A percentile compares a stretch with the other conserved stretches of the same genome.
These are phyloP conservation scores for Echinometra lucunter DNA, from an alignment of 53 echinoderm and acorn worm genomes.

Conservation along the genomic window DNA sequence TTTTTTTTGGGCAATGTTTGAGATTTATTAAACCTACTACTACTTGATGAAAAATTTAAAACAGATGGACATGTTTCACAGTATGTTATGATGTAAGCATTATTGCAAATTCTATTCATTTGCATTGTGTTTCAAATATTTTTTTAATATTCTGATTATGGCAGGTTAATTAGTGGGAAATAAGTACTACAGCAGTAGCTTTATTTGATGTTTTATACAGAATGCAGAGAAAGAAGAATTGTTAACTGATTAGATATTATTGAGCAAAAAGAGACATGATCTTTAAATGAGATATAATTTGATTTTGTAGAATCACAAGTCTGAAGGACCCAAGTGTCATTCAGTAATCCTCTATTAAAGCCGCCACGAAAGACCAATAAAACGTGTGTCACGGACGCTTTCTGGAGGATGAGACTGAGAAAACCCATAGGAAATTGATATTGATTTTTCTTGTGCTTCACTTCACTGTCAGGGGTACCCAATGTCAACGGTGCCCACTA, in stretches of 20 bases:
- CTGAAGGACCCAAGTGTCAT: background rate
- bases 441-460: slow-evolving; percentile 51
- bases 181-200: background rate
- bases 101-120: too few species aligned
- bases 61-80: too few species aligned
- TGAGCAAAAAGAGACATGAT: background rate
- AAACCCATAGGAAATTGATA: slow-evolving; percentile 39
- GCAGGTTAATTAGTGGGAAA: background rate
- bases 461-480: background rate
- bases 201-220: background rate
- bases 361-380: slow-evolving; percentile 20
- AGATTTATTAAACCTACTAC: too few species aligned
- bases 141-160: too few species aligned
- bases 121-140: too few species aligned
- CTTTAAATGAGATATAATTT: background rate
- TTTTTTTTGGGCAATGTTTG: too few species aligned
- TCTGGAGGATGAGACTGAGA: background rate
- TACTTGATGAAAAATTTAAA: too few species aligned
- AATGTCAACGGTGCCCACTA: slow-evolving; percentile 29
- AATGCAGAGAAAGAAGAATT: background rate
- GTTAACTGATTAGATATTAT: background rate
- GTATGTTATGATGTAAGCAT: too few species aligned
- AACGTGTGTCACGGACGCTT: slow-evolving; percentile 27
- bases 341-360: background rate
- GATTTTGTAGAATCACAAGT: slow-evolving; percentile 5